Conservation (phyloP, 2,797 vertebrate species). For the Premnoplex brunnescens region DNA sequence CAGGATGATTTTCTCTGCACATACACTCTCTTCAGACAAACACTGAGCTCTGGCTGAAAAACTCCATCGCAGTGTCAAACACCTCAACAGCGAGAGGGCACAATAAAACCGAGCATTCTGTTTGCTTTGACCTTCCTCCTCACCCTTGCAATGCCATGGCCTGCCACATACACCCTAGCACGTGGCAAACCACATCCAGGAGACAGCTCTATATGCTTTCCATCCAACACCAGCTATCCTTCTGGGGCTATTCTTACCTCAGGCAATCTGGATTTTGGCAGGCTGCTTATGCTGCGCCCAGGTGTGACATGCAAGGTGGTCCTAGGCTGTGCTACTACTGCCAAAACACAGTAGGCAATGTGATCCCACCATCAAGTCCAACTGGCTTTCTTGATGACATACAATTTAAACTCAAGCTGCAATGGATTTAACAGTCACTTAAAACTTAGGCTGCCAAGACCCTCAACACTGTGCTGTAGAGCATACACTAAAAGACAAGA, state of each 20-base stretch:
- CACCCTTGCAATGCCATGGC: neutral
- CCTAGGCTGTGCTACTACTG: neutral
- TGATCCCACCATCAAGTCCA: neutral
- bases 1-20: neutral
- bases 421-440: neutral
- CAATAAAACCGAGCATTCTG: accelerated
- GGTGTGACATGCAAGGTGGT: neutral
- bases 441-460: neutral
- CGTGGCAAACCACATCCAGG: neutral
- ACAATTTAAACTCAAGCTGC: neutral
- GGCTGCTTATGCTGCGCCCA: neutral
- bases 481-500: neutral
- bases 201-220: neutral
- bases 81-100: accelerated
- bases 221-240: neutral
- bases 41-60: neutral
- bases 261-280: neutral
- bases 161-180: neutral
- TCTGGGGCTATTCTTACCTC: neutral
- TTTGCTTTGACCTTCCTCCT: neutral
- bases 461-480: neutral
- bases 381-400: neutral
- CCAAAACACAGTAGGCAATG: neutral
- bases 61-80: neutral
- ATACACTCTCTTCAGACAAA: too few relatives aligned